These are phyloP conservation scores for Troilus luridus DNA, from an alignment of 2,888 invertebrate species.

Conservation along the genomic window DNA sequence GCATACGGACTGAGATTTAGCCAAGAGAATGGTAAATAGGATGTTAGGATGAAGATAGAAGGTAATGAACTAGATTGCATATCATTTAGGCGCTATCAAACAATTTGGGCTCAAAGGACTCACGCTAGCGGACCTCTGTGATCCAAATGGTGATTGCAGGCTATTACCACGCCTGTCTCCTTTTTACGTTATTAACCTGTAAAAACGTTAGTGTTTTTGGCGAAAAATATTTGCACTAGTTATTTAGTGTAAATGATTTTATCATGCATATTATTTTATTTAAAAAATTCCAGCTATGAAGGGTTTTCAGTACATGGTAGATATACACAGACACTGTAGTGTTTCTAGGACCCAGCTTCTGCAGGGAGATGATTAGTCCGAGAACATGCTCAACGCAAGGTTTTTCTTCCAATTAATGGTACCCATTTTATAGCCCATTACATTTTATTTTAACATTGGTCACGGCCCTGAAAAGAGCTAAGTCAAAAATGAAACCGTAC, in stretches of 20 bases:
- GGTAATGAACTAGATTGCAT: not conserved
- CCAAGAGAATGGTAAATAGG: not conserved
- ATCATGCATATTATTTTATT: no score
- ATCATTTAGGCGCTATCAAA: not conserved
- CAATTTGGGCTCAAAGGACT: conserved; percentile 8
- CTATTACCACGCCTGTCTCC: not conserved
- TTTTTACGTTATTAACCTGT: not conserved
- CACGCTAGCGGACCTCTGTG: conserved; percentile 22
- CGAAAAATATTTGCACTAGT: not conserved
- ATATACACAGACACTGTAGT: no score
- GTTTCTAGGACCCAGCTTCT: no score
- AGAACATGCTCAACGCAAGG: no score
- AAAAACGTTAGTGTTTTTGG: not conserved
- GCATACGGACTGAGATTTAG: not conserved
- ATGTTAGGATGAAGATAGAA: not conserved
- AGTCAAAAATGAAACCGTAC: no score
- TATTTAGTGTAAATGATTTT: not conserved
- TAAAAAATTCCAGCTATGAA: no score
- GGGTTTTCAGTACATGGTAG: no score
- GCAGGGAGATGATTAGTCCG: no score
- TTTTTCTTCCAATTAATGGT: no score
- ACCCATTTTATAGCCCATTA: no score
- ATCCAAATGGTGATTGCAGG: not conserved
- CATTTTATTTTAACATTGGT: no score
- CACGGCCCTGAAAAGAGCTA: no score